Evolutionary conservation across 1,140 invertebrate genomes (phyloP), one percentile per base, ranked within the genome.

Genomic region (Drosophila nasuta): DNA sequence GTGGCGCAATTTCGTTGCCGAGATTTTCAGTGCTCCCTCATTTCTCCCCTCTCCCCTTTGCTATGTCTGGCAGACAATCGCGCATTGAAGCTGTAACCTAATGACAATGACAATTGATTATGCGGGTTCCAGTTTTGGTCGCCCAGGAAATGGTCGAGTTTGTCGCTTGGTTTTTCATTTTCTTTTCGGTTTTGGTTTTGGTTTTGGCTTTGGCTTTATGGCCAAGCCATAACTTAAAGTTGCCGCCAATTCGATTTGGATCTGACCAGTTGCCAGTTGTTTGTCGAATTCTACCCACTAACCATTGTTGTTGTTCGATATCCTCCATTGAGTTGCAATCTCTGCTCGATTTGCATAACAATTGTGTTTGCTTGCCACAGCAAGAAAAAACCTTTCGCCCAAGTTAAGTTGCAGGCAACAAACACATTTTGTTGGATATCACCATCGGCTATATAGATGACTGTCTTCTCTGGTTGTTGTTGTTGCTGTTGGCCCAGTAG

Each of bases 81-180:
- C 20, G 43, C 20, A 25, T 25, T 54, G 28, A 57, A 62, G 75
- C 51, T 62, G 41, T 75, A 79, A 73, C 81, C 72, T 86, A 86
- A 85, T 85, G 82, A 74, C 81, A 87, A 79, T 85, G 82, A 85
- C 82, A 85, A 85, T 87, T 85, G 72, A 75, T 75, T 75, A 75
- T 70, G 72, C 72, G 66, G 72, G 72, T 63, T 70, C 49, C 57
- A 57, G 59, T 76, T 81, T 80, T 68, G 70, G 64, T 68, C 54
- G 75, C 65, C 79, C 64, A 82, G 82, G 83, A 86, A 86, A 75
- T 86, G 83, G 51, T 78, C 82, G 63, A 82, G 54, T 77, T 59
- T 63, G 67, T 70, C 67, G 67, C 58, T 25, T 54, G 45, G 67
- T 33, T 3, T 8, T 6, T 33, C 7, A 33, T 33, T 33, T 33